A percentile compares a stretch with the other conserved stretches of the same genome.
Conservation (phyloP, 1,140 invertebrate species). For the Babylonia areolata region DNA sequence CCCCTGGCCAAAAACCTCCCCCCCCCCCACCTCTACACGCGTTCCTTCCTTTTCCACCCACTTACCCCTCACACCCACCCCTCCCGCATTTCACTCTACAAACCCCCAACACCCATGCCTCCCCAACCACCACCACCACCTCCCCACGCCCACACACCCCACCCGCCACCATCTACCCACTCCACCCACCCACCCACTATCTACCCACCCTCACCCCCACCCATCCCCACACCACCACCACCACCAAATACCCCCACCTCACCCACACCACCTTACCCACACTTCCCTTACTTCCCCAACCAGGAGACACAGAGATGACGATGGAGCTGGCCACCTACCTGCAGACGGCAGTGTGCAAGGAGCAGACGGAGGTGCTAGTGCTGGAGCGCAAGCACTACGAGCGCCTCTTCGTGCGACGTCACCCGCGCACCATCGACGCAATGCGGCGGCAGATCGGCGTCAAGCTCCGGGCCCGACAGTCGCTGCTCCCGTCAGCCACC, state of each 20-base stretch:
- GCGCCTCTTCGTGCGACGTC: constrained; percentile 67
- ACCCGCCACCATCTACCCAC: neutral
- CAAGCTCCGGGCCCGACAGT: constrained; percentile 55
- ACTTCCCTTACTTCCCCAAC: neutral
- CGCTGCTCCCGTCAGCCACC: constrained; percentile 53
- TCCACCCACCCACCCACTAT: neutral
- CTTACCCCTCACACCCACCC: too few species aligned
- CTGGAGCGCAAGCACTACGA: constrained; percentile 75
- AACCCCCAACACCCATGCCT: neutral
- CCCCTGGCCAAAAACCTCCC: too few species aligned
- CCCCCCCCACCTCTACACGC: too few species aligned
- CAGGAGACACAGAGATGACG: constrained; percentile 72
- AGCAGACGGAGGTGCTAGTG: constrained; percentile 73
- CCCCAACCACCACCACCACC: too few species aligned
- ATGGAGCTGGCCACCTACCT: constrained; percentile 72
- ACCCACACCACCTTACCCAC: neutral
- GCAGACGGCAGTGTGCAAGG: constrained; percentile 71
- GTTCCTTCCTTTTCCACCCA: too few species aligned
- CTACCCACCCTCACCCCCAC: neutral
- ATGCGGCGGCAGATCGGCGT: constrained; percentile 65
- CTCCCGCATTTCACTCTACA: neutral
- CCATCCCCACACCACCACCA: neutral
- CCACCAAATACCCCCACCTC: neutral
- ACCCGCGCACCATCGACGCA: constrained; percentile 68
- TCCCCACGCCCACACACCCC: neutral